Conservation (phyloP, 1,140 invertebrate species). For the Aphaenogaster rudis region DNA sequence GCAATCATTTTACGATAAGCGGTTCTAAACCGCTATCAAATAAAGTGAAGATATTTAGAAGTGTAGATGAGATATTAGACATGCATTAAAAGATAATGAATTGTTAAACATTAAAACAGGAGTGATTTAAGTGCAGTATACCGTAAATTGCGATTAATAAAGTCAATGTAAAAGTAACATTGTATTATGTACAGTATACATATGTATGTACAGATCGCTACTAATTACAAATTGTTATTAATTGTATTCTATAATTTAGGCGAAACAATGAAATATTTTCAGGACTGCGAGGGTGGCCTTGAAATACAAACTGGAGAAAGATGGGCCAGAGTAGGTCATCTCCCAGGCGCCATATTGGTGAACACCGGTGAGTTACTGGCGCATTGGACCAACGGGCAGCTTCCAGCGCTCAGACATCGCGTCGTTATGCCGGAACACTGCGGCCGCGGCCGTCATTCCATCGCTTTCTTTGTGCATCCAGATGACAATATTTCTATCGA, state of each 20-base stretch:
- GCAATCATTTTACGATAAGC: slow-evolving; percentile 38
- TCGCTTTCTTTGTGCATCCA: slow-evolving; percentile 93
- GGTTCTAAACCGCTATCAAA: background rate
- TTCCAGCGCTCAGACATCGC: slow-evolving; percentile 91
- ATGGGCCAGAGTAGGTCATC: slow-evolving; percentile 92
- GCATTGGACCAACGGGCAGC: slow-evolving; percentile 91
- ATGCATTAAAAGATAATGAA: slow-evolving; percentile 19
- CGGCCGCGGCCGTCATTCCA: slow-evolving; percentile 89
- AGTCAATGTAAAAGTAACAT: slow-evolving; percentile 33
- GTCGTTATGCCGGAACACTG: slow-evolving; percentile 91
- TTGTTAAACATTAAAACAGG: slow-evolving; percentile 7
- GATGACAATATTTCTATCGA: slow-evolving; percentile 88
- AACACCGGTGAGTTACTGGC: slow-evolving; percentile 93
- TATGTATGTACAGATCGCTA: background rate
- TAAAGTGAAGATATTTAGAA: slow-evolving; percentile 25
- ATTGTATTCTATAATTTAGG: background rate
- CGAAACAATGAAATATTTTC: slow-evolving; percentile 20
- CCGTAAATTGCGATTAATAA: background rate
- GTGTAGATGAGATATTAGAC: background rate
- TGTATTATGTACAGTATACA: slow-evolving; percentile 11
- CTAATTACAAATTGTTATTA: background rate
- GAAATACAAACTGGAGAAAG: slow-evolving; percentile 90
- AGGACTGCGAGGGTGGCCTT: slow-evolving; percentile 89
- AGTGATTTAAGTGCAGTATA: background rate
- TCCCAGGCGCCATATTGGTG: slow-evolving; percentile 92